phyloP scores from a whole-genome alignment of 2,888 invertebrate species.

The Clitarchus hookeri region DNA sequence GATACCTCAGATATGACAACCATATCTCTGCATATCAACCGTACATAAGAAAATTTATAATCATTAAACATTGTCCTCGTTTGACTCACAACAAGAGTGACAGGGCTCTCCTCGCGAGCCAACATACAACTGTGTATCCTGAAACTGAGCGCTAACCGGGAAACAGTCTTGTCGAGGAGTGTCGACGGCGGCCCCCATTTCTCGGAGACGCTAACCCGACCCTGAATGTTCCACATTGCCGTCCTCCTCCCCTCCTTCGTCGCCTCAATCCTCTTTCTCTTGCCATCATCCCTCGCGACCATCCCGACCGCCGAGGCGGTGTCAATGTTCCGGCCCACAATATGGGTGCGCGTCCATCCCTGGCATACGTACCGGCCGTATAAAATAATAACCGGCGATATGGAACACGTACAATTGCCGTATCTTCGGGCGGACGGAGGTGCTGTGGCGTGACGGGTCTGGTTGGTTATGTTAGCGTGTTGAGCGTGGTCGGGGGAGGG shows the following conservation, averaged over 20 bases:
- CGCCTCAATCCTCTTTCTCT: not conserved
- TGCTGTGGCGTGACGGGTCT: constrained; percentile 22
- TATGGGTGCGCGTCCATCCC: constrained; percentile 9
- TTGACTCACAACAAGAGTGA: not conserved
- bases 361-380: constrained; percentile 33
- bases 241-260: not conserved
- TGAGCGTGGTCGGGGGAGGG: not conserved
- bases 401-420: constrained; percentile 40
- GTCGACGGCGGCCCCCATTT: not conserved
- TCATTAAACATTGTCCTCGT: too few species aligned
- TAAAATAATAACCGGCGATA: constrained; percentile 40
- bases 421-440: constrained; percentile 37
- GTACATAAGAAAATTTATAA: too few species aligned
- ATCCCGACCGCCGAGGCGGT: not conserved
- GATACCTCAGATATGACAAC: too few species aligned
- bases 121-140: not conserved
- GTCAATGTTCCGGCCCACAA: constrained; percentile 23
- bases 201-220: not conserved
- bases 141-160: not conserved
- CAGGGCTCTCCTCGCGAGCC: not conserved
- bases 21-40: too few species aligned
- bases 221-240: not conserved
- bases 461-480: not conserved
- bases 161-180: not conserved
- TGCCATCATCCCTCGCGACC: not conserved